Conservation (phyloP, 2,113 vertebrate species). For the Silurus glanis region DNA sequence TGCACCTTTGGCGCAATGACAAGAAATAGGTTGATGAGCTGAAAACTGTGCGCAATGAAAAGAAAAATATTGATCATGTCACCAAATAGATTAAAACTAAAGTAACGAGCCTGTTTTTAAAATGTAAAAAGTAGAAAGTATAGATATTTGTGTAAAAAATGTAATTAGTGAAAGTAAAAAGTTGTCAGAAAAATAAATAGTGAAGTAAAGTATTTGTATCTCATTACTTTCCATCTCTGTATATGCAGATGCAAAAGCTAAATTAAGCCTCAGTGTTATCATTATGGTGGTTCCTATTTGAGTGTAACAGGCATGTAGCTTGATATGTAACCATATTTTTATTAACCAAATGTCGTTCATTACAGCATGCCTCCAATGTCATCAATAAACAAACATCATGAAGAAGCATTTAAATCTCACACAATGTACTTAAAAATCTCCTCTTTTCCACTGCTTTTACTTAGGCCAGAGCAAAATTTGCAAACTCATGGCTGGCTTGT, state of each 20-base stretch:
- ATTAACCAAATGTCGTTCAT: not conserved
- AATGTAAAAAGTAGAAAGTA: too few species aligned
- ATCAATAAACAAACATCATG: not conserved
- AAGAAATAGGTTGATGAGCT: too few species aligned
- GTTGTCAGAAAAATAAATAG: too few species aligned
- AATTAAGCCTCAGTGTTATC: not conserved
- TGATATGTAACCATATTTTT: not conserved
- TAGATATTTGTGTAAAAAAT: too few species aligned
- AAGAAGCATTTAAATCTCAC: not conserved
- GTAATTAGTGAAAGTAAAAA: too few species aligned
- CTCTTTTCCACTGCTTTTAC: not conserved
- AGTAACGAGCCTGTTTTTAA: too few species aligned
- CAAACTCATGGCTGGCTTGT: not conserved
- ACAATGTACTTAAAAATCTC: not conserved
- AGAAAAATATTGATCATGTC: too few species aligned
- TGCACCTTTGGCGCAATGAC: not conserved
- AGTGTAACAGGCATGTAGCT: not conserved
- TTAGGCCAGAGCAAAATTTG: not conserved
- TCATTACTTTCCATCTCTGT: too few species aligned
- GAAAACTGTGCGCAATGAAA: too few species aligned
- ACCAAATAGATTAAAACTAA: too few species aligned
- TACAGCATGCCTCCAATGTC: not conserved
- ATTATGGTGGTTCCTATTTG: not conserved
- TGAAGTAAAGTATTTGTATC: too few species aligned
- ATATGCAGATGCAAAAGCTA: not conserved